Evolutionary conservation across 2,888 invertebrate species (phyloP).

Genomic region (Acanthococcus lagerstroemiae): DNA sequence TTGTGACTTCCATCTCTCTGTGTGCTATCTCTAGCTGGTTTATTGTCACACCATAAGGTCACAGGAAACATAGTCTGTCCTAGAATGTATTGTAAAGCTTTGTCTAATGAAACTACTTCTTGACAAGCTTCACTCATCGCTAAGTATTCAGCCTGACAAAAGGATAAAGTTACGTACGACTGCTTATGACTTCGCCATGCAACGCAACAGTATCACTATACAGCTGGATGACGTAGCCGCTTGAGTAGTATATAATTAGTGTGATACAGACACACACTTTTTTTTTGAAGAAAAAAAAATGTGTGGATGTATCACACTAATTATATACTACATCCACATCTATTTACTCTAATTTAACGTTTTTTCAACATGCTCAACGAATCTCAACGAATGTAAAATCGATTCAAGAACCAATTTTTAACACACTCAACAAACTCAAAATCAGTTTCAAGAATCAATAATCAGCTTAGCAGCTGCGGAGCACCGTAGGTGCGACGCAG

Average conservation of each 20-base stretch:
- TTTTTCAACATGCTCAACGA: slow-evolving; percentile 2
- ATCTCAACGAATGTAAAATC: neutral
- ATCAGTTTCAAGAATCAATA: neutral
- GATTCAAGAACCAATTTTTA: neutral
- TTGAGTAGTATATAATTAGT: neutral
- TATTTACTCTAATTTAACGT: neutral
- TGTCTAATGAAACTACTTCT: too few species aligned
- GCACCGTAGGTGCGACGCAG: neutral
- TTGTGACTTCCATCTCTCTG: too few species aligned
- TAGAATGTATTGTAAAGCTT: too few species aligned
- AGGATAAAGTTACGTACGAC: too few species aligned
- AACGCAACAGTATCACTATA: too few species aligned
- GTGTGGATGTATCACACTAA: neutral
- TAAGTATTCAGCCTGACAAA: too few species aligned
- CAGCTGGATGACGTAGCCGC: too few species aligned
- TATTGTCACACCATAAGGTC: too few species aligned
- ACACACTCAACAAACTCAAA: neutral
- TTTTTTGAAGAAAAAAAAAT: neutral
- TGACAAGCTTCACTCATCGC: too few species aligned
- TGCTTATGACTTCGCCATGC: too few species aligned
- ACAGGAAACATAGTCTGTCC: too few species aligned
- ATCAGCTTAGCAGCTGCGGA: neutral
- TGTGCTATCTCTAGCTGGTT: too few species aligned
- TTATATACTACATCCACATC: neutral
- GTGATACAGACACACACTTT: neutral